Conservation (phyloP, 1,140 invertebrate species). For the Diprion similis region DNA sequence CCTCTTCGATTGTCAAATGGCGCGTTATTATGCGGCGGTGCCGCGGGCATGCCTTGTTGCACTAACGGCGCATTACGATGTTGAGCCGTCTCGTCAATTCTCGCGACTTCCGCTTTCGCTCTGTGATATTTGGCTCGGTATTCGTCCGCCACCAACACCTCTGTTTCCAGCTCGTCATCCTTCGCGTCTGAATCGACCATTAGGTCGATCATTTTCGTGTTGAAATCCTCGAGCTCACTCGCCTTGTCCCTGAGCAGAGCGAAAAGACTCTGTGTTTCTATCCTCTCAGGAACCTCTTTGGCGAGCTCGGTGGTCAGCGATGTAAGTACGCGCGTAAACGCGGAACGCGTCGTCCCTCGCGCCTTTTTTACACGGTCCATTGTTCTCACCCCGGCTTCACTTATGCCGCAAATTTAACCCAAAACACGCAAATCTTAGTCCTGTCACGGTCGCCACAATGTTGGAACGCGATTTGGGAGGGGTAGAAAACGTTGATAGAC, state of each 20-base stretch:
- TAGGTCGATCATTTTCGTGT: background rate
- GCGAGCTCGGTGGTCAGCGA: background rate
- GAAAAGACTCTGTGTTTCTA: too few relatives aligned
- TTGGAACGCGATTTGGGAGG: too few relatives aligned
- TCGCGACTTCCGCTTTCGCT: background rate
- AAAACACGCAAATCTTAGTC: too few relatives aligned
- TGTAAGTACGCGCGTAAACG: background rate
- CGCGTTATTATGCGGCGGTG: background rate
- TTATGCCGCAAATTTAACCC: background rate
- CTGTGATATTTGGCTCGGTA: background rate
- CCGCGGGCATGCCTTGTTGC: too few relatives aligned
- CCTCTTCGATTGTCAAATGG: background rate
- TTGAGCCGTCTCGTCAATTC: background rate
- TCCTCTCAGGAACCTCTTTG: background rate
- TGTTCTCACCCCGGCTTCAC: background rate
- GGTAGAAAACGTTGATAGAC: too few relatives aligned
- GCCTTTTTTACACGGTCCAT: background rate
- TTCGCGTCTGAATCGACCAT: background rate
- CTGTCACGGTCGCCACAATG: background rate
- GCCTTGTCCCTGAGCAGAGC: background rate
- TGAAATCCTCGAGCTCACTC: background rate
- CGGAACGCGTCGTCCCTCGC: too few relatives aligned
- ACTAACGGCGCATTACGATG: too few relatives aligned
- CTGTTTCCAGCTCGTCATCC: background rate
- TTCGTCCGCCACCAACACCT: background rate